A percentile compares a stretch with the other conserved stretches of the same genome.
These are phyloP conservation scores for Siniperca undulata DNA, from an alignment of 2,797 vertebrate species.

Conservation along the genomic window DNA sequence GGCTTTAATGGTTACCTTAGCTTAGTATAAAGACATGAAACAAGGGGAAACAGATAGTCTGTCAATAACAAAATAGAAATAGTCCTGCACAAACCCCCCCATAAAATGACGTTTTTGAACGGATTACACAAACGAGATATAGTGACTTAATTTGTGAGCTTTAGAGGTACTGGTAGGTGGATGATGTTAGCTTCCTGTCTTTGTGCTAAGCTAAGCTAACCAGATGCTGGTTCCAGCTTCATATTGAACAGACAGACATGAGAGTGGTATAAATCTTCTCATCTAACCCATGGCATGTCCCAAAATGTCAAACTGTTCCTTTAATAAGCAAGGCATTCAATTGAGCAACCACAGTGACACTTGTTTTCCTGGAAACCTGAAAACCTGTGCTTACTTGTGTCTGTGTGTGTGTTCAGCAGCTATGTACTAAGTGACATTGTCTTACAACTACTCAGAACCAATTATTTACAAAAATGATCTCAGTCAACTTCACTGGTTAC, in stretches of 20 bases:
- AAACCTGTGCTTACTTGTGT: slow-evolving; percentile 5
- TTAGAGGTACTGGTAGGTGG: not conserved
- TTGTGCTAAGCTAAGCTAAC: not conserved
- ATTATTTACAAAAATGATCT: not conserved
- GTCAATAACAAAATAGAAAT: not conserved
- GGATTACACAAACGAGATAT: not conserved
- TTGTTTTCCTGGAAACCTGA: slow-evolving; percentile 26
- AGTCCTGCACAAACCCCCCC: not conserved
- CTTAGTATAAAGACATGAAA: not conserved
- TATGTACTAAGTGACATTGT: not conserved
- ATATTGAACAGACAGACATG: not conserved
- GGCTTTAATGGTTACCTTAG: not conserved
- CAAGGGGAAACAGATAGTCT: no score
- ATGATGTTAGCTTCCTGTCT: not conserved
- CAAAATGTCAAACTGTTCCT: slow-evolving; percentile 6
- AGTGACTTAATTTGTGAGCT: not conserved
- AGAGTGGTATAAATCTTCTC: not conserved
- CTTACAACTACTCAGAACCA: not conserved
- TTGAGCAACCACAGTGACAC: slow-evolving; percentile 6
- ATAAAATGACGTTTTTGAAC: not conserved
- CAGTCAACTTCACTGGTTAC: not conserved
- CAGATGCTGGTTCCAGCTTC: not conserved
- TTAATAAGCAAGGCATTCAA: not conserved
- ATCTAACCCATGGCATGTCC: not conserved
- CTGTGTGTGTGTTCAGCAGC: not conserved